phyloP scores from a whole-genome alignment of 1,140 invertebrate species.

The Delia radicum region DNA sequence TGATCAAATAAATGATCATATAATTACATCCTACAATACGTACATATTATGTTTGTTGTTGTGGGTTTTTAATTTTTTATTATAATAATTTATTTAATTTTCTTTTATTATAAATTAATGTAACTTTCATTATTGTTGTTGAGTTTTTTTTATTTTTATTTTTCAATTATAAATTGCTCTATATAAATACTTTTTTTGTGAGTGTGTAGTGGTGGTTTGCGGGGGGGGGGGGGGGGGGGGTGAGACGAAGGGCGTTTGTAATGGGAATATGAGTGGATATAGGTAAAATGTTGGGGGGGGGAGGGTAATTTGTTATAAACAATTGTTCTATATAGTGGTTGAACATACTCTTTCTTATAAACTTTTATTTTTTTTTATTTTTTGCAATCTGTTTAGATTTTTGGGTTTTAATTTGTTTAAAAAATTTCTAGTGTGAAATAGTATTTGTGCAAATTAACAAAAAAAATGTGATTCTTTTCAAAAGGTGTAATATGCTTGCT shows the following conservation, averaged over 20 bases:
- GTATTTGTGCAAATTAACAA: neutral
- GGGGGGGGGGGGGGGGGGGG: no score
- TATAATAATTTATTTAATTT: neutral
- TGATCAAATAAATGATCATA: constrained; percentile 50
- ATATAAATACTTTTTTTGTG: constrained; percentile 5
- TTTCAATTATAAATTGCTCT: neutral
- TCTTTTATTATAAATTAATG: constrained; percentile 39
- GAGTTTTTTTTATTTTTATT: neutral
- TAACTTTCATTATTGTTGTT: constrained; percentile 9
- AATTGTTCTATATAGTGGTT: neutral
- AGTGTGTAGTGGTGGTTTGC: no score
- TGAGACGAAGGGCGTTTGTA: no score
- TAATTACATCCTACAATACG: constrained; percentile 42
- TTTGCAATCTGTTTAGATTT: no score
- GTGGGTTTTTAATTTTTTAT: no score
- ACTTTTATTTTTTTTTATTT: no score
- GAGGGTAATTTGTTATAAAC: neutral
- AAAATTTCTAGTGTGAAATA: neutral
- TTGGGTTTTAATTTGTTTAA: neutral
- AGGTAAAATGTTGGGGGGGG: neutral
- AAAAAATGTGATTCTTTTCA: neutral
- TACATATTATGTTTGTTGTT: constrained; percentile 6
- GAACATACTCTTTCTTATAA: no score
- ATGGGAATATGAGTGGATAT: neutral
- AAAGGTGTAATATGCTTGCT: neutral